Conservation (phyloP, 64 coral and sea anemone genomes). For the Montipora capricornis region DNA sequence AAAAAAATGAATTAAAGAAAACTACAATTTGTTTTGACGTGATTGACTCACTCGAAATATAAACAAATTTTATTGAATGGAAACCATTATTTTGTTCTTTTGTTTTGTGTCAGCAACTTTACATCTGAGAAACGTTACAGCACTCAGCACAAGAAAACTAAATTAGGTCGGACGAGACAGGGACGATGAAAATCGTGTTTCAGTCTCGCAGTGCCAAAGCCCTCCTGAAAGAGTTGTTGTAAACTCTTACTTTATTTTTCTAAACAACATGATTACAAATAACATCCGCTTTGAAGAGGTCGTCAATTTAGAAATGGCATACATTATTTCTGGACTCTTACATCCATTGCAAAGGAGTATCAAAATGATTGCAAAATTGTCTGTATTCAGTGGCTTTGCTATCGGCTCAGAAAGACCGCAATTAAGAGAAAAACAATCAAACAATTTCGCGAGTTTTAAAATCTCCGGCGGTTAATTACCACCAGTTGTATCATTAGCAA, state of each 20-base stretch:
- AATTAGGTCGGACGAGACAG: background rate
- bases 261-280: background rate
- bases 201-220: background rate
- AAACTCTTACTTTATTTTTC: background rate
- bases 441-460: background rate
- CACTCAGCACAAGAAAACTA: background rate
- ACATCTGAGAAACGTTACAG: background rate
- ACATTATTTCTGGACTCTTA: background rate
- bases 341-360: no score
- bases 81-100: no score
- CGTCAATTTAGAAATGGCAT: background rate
- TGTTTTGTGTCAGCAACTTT: no score
- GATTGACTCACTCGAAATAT: no score
- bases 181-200: no score
- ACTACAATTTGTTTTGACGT: no score
- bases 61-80: no score
- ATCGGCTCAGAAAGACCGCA: background rate
- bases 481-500: background rate
- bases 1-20: no score
- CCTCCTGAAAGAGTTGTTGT: background rate
- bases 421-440: background rate
- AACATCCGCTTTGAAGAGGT: background rate
- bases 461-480: conserved; percentile 3
- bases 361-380: no score
- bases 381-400: background rate